Conservation (phyloP, 1,140 invertebrate species). For the Parasteatoda tepidariorum region DNA sequence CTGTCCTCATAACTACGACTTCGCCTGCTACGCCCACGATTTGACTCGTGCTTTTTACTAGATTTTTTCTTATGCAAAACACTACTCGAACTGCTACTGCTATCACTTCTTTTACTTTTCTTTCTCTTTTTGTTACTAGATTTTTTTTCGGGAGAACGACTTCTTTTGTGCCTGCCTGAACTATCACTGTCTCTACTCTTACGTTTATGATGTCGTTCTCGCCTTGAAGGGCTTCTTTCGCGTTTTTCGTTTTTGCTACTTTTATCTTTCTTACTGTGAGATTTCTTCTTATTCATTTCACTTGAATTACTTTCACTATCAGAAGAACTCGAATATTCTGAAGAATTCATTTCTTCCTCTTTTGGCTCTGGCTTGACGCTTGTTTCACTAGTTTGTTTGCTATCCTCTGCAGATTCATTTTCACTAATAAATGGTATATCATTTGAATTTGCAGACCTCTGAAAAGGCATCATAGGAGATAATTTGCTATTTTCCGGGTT, state of each 20-base stretch:
- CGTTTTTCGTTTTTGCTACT: neutral
- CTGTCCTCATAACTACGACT: slow-evolving; percentile 26
- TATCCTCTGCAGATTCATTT: neutral
- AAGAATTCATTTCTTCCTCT: neutral
- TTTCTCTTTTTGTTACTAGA: slow-evolving; percentile 20
- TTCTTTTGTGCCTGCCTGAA: slow-evolving; percentile 4
- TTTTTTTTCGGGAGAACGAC: neutral
- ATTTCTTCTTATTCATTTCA: slow-evolving; percentile 5
- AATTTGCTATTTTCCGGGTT: neutral
- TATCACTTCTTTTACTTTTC: slow-evolving; percentile 27
- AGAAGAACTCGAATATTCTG: slow-evolving; percentile 25
- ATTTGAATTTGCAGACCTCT: neutral
- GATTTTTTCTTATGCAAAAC: neutral
- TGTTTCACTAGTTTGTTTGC: neutral
- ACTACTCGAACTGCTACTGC: slow-evolving; percentile 12
- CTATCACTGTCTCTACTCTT: slow-evolving; percentile 35
- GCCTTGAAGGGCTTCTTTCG: neutral
- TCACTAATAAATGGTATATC: neutral
- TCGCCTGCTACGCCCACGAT: neutral
- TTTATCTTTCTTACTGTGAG: neutral
- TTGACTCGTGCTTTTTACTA: slow-evolving; percentile 1
- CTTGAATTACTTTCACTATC: slow-evolving; percentile 16
- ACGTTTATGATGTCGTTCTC: neutral
- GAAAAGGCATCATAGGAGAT: neutral
- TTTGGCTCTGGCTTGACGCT: neutral